Base-by-base conservation (phyloP, 2,888 invertebrate species). In the Tachina fera region DNA sequence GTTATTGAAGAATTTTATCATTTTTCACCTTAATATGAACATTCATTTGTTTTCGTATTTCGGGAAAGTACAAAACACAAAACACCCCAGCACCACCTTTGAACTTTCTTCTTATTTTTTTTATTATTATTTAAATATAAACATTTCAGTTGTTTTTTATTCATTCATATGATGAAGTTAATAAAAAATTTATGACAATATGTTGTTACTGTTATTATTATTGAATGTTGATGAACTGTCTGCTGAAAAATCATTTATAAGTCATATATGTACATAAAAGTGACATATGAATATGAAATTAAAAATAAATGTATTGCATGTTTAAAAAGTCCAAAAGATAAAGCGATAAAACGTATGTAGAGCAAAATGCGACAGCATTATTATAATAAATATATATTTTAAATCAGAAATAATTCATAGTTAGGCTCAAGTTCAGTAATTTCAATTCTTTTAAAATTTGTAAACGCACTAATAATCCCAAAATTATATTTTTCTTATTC, bases 221-320 rank as follows among this genome's bases (percentile, higher is more conserved):
- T 86, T 86, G 86, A 86, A 86, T 86, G 86, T 83, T 86, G 86
- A 86, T 83, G 86, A 86, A 86, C 86, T 86, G 86, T 83, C 86
- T 83, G 84, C 49, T 68, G 72, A 77, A 77, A 81, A 83, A 83
- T 83, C 72, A 83, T 83, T 83, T 76, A 78, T n/a, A 78, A 74
- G 77, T 78, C 83, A 78, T 65, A 67, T 43, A 72, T 10, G 47
- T n/a, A 41, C n/a, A n/a, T n/a, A n/a, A n/a, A 16, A 79, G 43
- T 79, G 77, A 78, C 72, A 82, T 78, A 78, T 78, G 78, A 74
- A 78, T 60, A 76, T 72, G 39, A 70, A 83, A 77, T 71, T 70
- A 68, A 61, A 71, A 83, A 77, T 80, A 84, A 74, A 61, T 68
- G 43, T 60, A 61, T 72, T 79, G 79, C 74, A 79, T 79, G 79